Conservation (phyloP, 2,888 invertebrate species). For the Tanytarsus gracilentus region DNA sequence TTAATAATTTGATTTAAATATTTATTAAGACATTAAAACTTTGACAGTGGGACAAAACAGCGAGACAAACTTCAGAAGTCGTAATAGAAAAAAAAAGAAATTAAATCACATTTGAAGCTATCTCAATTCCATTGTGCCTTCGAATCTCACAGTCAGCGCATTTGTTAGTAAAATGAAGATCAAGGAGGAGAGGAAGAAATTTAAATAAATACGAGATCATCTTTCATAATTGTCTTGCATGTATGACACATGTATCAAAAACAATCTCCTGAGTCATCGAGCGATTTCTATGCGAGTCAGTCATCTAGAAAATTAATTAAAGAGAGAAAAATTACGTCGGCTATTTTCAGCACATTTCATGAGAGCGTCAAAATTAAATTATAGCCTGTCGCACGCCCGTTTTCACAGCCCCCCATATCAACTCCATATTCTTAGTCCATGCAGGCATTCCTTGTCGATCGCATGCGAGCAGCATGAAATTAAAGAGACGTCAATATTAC, state of each 20-base stretch:
- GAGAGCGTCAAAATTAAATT: slow-evolving; percentile 9
- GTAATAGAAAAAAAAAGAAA: slow-evolving; percentile 4
- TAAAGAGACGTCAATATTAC: slow-evolving; percentile 12
- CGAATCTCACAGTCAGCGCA: too few relatives aligned
- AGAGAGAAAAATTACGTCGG: slow-evolving; percentile 17
- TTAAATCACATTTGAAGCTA: too few relatives aligned
- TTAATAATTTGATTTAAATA: slow-evolving; percentile 24
- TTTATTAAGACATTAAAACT: slow-evolving; percentile 20
- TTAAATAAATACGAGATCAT: too few relatives aligned
- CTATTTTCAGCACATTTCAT: slow-evolving; percentile 18
- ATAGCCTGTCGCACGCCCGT: slow-evolving; percentile 4
- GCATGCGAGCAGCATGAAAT: neutral
- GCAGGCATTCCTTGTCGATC: neutral
- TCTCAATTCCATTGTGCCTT: too few relatives aligned
- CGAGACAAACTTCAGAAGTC: neutral
- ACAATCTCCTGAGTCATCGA: too few relatives aligned
- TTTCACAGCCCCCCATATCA: slow-evolving; percentile 9
- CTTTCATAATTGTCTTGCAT: too few relatives aligned
- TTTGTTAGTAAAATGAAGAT: too few relatives aligned
- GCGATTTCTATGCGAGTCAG: too few relatives aligned
- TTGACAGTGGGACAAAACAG: too few relatives aligned
- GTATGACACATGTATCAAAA: too few relatives aligned
- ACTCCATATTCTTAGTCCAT: neutral
- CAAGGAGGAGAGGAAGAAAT: too few relatives aligned
- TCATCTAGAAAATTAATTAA: slow-evolving; percentile 15